Evolutionary conservation across 1,140 invertebrate genomes (phyloP).

Genomic region (Tetramorium simillimum): DNA sequence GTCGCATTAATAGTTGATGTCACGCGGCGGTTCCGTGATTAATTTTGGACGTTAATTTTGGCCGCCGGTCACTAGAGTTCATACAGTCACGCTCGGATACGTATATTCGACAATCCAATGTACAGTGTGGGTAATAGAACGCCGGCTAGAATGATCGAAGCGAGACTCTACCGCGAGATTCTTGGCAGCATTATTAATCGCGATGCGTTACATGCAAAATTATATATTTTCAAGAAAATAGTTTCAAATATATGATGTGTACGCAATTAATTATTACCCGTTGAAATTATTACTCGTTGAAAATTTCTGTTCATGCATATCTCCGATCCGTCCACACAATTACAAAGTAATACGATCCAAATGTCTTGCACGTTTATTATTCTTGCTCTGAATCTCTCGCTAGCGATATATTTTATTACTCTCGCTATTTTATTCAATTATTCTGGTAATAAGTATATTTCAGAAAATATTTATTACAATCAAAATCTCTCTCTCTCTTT

Average conservation of each 20-base stretch:
- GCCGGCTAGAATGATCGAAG: background rate
- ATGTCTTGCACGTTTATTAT: background rate
- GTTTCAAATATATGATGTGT: background rate
- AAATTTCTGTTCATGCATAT: background rate
- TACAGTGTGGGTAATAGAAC: background rate
- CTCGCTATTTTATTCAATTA: slow-evolving; percentile 14
- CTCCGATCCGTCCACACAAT: background rate
- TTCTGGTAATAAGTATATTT: background rate
- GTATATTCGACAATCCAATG: background rate
- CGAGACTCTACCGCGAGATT: background rate
- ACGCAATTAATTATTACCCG: background rate
- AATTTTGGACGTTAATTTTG: slow-evolving; percentile 28
- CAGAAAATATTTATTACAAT: background rate
- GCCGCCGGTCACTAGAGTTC: background rate
- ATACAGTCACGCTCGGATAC: background rate
- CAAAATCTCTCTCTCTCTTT: background rate
- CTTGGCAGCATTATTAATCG: slow-evolving; percentile 14
- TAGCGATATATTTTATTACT: too few species aligned
- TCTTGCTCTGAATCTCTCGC: background rate
- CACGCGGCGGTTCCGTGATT: slow-evolving; percentile 22
- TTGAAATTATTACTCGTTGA: background rate
- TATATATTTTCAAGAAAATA: background rate
- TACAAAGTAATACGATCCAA: background rate
- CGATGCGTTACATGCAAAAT: background rate
- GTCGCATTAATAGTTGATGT: slow-evolving; percentile 42